These are phyloP conservation scores for Hedya salicella DNA, from an alignment of 2,888 invertebrate species.

Conservation along the genomic window DNA sequence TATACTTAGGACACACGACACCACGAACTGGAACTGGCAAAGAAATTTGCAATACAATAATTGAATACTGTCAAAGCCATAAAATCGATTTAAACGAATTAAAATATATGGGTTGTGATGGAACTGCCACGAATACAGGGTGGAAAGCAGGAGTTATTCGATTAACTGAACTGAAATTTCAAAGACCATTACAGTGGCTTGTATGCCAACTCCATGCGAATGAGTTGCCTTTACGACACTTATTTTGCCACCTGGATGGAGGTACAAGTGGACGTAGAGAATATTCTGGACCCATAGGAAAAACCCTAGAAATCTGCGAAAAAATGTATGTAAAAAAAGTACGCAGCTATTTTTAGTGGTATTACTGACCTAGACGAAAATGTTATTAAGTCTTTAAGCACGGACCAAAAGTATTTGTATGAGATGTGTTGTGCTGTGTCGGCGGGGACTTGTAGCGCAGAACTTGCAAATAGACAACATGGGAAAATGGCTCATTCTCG, in stretches of 20 bases:
- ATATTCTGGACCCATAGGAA: conserved; percentile 52
- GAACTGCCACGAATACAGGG: conserved; percentile 50
- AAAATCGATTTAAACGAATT: conserved; percentile 26
- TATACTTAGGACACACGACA: conserved; percentile 39
- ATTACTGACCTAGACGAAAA: conserved; percentile 12
- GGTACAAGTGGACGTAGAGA: conserved; percentile 49
- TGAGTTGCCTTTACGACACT: conserved; percentile 51
- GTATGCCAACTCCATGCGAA: conserved; percentile 50
- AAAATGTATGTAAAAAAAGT: conserved; percentile 28
- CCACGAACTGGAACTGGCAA: conserved; percentile 30
- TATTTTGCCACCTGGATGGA: conserved; percentile 50
- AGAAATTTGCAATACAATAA: conserved; percentile 29
- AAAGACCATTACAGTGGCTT: conserved; percentile 49
- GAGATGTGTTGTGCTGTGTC: too few relatives aligned
- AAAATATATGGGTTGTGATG: conserved; percentile 46
- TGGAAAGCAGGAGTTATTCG: conserved; percentile 47
- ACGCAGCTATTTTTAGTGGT: conserved; percentile 3
- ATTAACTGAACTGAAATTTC: conserved; percentile 45
- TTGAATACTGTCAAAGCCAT: conserved; percentile 21
- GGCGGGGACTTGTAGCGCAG: too few relatives aligned
- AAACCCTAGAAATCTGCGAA: conserved; percentile 45
- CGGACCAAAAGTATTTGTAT: conserved; percentile 49
- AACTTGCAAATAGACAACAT: too few relatives aligned
- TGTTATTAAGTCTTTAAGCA: conserved; percentile 42
- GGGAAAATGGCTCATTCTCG: too few relatives aligned